phyloP scores from a whole-genome alignment of 2,113 vertebrate genomes.

The Lasiurus borealis region DNA sequence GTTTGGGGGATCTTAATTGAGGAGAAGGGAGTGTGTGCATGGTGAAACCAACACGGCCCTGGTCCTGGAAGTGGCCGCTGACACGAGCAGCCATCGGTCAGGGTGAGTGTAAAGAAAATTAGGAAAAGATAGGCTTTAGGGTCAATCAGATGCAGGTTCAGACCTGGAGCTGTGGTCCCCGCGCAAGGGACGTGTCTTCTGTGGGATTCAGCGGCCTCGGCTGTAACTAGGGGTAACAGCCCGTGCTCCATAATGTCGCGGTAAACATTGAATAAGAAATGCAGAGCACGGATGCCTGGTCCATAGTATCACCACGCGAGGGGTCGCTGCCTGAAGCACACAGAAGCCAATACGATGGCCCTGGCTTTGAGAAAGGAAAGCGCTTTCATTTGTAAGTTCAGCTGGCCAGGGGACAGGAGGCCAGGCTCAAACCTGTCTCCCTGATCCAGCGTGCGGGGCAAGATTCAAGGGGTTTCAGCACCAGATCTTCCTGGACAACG shows the following conservation, averaged over 20 bases:
- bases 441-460: neutral
- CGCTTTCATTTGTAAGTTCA: neutral
- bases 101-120: neutral
- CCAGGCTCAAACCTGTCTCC: neutral
- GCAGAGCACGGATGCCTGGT: neutral
- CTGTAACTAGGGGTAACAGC: neutral
- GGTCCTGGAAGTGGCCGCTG: neutral
- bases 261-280: neutral
- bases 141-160: neutral
- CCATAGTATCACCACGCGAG: neutral
- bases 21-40: neutral
- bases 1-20: neutral
- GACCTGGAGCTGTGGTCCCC: neutral
- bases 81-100: neutral
- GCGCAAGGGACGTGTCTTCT: neutral
- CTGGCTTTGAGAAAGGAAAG: neutral
- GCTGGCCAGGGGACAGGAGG: neutral
- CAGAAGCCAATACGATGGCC: neutral
- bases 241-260: neutral
- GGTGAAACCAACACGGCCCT: neutral
- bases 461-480: neutral
- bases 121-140: neutral
- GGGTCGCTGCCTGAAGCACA: neutral
- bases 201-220: neutral
- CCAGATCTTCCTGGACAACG: neutral